Evolutionary conservation across 1,140 invertebrate species (phyloP), one percentile per base, ranked within the genome.

Genomic region (Pachypsylla venusta): DNA sequence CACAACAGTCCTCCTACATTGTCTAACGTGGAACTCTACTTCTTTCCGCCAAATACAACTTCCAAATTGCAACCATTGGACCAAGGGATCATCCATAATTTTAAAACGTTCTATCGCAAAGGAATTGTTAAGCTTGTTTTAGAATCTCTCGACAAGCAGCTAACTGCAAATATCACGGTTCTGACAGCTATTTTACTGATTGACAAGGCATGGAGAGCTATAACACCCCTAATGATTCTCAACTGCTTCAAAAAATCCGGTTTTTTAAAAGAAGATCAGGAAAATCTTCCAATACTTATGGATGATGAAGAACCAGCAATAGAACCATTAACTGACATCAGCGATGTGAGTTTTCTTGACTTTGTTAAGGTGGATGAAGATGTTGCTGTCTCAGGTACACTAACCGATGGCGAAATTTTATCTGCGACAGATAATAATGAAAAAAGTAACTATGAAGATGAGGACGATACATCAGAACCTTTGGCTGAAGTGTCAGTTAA

Each of bases 41-140:
- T 72, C 65, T 64, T 77, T 25, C 73, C 73, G 26, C 64, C 70
- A 19, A 77, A 77, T 64, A 73, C 70, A 2, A 76, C 74, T 22
- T 70, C 68, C 5, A 63, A 68, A 53, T 61, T 76, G n/a, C 74
- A 78, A 64, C 73, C 71, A 35, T 64, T 77, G 61, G 71, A 77
- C 65, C 70, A 71, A 66, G 71, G 71, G 19, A 69, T 77, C 40
- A 77, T 76, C 59, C 64, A 67, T 56, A 68, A 67, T 57, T 65
- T 71, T 42, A 71, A 71, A 64, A 58, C 58, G 25, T 64, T 40
- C 16, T 61, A 61, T 27, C 53, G 59, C 0, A 60, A 1, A 60
- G 53, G 22, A 19, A 40, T 60, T 57, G 53, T 60, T 16, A 16
- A 25, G 22, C 19, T 14, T 57, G 12, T 28, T 16, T 27, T 20